Conservation (phyloP, 1,140 invertebrate species). For the Drosophila albomicans region DNA sequence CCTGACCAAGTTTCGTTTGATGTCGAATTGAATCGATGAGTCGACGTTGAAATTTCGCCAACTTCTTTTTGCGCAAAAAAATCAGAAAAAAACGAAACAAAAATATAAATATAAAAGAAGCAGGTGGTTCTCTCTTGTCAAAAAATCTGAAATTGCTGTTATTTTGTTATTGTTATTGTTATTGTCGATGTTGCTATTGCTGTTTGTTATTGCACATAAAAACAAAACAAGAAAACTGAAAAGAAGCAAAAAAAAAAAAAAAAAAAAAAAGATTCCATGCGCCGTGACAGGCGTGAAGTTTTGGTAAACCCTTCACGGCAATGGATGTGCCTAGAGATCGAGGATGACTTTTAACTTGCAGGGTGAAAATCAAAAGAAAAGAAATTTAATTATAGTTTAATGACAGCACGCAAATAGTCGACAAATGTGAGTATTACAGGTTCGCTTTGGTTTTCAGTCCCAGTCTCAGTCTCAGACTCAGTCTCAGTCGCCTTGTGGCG, state of each 20-base stretch:
- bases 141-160: constrained; percentile 27
- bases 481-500: constrained; percentile 9
- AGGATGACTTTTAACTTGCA: constrained; percentile 74
- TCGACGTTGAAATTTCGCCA: constrained; percentile 27
- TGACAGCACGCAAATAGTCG: constrained; percentile 78
- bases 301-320: constrained; percentile 71
- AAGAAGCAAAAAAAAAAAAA: constrained; percentile 29
- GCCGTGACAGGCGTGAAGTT: constrained; percentile 74
- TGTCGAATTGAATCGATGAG: constrained; percentile 4
- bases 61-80: constrained; percentile 32
- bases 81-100: not conserved
- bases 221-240: constrained; percentile 30
- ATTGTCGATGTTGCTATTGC: not conserved
- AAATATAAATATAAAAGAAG: not conserved
- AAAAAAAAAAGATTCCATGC: constrained; percentile 56
- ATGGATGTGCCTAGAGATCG: constrained; percentile 32
- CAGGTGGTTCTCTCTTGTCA: constrained; percentile 30
- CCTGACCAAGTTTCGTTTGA: constrained; percentile 25
- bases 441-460: constrained; percentile 26
- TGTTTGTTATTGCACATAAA: constrained; percentile 23
- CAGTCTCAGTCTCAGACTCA: not conserved
- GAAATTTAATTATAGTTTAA: constrained; percentile 80
- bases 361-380: constrained; percentile 82
- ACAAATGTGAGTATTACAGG: constrained; percentile 51
- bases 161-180: constrained; percentile 6